A percentile compares a stretch with the other conserved stretches of the same genome.
phyloP scores from a whole-genome alignment of 2,888 invertebrate genomes.

The Panopea generosa region DNA sequence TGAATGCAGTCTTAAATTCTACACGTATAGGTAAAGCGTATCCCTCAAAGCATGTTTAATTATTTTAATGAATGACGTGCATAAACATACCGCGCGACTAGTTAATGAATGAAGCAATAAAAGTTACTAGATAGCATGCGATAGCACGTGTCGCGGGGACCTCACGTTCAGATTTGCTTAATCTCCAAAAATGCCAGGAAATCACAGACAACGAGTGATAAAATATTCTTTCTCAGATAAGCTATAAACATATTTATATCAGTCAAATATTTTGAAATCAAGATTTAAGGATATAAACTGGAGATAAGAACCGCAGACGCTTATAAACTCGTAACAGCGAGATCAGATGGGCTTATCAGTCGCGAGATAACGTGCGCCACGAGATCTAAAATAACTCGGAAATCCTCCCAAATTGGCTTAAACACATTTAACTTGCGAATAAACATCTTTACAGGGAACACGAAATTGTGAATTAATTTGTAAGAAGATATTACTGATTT shows the following conservation, averaged over 20 bases:
- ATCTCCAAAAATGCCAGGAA: neutral
- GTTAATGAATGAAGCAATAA: too few relatives aligned
- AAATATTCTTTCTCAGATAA: neutral
- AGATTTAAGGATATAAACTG: constrained; percentile 45
- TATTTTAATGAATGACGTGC: too few relatives aligned
- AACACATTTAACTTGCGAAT: constrained; percentile 35
- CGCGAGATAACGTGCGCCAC: constrained; percentile 45
- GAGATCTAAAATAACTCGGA: constrained; percentile 38
- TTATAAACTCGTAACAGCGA: constrained; percentile 56
- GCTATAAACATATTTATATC: constrained; percentile 46
- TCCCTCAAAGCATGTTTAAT: too few relatives aligned
- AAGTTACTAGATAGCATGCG: too few relatives aligned
- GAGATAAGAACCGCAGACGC: constrained; percentile 51
- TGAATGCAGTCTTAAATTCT: too few relatives aligned
- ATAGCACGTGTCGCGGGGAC: too few relatives aligned
- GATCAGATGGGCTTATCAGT: constrained; percentile 53
- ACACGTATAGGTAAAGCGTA: too few relatives aligned
- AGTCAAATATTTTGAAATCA: constrained; percentile 56
- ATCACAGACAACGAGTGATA: neutral
- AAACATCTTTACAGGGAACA: constrained; percentile 17
- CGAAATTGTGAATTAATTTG: neutral
- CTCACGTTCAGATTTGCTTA: too few relatives aligned
- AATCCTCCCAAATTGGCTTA: constrained; percentile 34
- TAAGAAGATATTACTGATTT: neutral
- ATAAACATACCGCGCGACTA: too few relatives aligned